These are phyloP conservation scores for Danaus melanippus DNA, from an alignment of 1,140 invertebrate genomes.

Conservation along the genomic window DNA sequence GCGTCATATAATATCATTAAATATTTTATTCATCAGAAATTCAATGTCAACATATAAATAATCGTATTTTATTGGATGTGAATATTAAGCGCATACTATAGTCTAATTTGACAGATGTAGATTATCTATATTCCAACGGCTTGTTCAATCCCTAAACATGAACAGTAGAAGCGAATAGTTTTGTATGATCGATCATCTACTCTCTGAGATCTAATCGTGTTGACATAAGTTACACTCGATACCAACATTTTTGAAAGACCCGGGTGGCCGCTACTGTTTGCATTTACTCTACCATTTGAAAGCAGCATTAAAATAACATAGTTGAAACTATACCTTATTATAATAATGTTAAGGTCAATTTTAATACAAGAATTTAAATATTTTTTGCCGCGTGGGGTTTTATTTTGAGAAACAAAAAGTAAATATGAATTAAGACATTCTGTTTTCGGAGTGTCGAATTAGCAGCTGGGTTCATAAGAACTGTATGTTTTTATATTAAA, in stretches of 20 bases:
- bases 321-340: conserved; percentile 1
- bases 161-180: conserved; percentile 34
- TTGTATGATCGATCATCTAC: conserved; percentile 51
- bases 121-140: neutral
- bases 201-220: conserved; percentile 50
- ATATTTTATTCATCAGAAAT: too few relatives aligned
- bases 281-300: conserved; percentile 48
- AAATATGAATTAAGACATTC: conserved; percentile 3
- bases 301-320: conserved; percentile 28
- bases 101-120: too few relatives aligned
- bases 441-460: too few relatives aligned
- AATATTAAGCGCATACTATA: too few relatives aligned
- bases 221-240: conserved; percentile 51
- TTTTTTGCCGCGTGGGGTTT: conserved; percentile 26
- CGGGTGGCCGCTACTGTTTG: conserved; percentile 64
- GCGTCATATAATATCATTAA: too few relatives aligned
- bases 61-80: too few relatives aligned
- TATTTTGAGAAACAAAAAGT: conserved; percentile 46
- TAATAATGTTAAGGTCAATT: neutral
- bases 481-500: conserved; percentile 9
- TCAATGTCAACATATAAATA: too few relatives aligned
- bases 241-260: conserved; percentile 42
- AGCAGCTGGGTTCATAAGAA: neutral
- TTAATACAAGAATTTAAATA: conserved; percentile 1
- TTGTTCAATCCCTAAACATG: conserved; percentile 23